These are phyloP conservation scores for Spinibarbus caldwelli DNA, from an alignment of 2,797 vertebrate species.

Conservation along the genomic window DNA sequence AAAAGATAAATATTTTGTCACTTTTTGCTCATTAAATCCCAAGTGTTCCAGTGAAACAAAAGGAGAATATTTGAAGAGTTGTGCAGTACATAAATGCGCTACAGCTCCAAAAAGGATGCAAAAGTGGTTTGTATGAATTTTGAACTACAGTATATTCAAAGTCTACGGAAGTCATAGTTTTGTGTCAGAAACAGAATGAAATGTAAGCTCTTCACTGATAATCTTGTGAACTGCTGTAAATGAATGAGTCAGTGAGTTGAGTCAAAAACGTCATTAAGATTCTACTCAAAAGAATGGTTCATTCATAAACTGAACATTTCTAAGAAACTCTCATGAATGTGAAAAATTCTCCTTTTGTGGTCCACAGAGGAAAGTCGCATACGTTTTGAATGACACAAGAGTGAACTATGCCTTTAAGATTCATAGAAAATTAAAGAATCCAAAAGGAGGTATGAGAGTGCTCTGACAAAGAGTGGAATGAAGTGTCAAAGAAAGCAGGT, in stretches of 20 bases:
- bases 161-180: neutral
- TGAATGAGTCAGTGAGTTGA: neutral
- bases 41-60: neutral
- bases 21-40: neutral
- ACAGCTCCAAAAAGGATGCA: neutral
- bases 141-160: neutral
- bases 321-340: neutral
- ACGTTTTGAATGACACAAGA: neutral
- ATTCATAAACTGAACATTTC: neutral
- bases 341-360: neutral
- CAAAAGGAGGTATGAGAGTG: neutral
- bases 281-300: neutral
- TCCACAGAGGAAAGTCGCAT: neutral
- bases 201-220: neutral
- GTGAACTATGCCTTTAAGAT: neutral
- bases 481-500: slow-evolving; percentile 15
- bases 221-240: neutral
- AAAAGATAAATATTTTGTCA: neutral
- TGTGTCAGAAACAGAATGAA: neutral
- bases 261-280: neutral
- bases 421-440: neutral
- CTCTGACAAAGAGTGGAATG: neutral
- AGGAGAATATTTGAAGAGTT: neutral
- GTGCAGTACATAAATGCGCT: neutral
- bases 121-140: neutral